Base-by-base conservation (phyloP, 2,113 vertebrate species). In the Hydrolagus affinis region DNA sequence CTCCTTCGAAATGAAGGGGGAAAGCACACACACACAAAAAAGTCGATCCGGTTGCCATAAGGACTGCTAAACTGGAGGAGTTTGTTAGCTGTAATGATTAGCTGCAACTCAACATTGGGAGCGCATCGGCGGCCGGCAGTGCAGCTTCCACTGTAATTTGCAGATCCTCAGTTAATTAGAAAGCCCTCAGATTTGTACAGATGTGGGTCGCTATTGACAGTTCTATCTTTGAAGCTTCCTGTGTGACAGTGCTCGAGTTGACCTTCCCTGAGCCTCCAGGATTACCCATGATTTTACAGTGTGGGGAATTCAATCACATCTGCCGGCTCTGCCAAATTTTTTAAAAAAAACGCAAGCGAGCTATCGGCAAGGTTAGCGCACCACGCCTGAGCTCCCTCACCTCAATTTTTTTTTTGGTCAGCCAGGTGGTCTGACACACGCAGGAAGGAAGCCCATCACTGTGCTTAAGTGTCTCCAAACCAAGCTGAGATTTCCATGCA, bases 161-260 rank as follows among this genome's bases (percentile, higher is more conserved):
- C 90, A 92, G 89, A 91, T 92, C 90, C 91, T 91, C 88, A 85
- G 88, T 91, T 94, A 95, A 95, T 94, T 94, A 94, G 93, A 93
- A 94, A 92, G 91, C 91, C 88, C 93, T 93, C 88, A 87, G 89
- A 92, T 91, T 92, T 92, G 92, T 89, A 89, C 88, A 89, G 91
- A 93, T 89, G 90, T 87, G 77, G 91, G 91, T 93, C 74, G 85
- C 92, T 91, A 91, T 93, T 86, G 91, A 93, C 92, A 93, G 92
- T 88, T 89, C 87, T 0, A 70, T 88, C 90, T 93, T 90, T 89
- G 91, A 94, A 88, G 91, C 90, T 89, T 91, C 88, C 87, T 59
- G 15, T 77, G 88, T 92, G 92, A 92, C 91, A 91, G 91, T 87
- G 88, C 89, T 88, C 9, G 32, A 89, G 89, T 88, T 88, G 90